Conservation (phyloP, 2,888 invertebrate species). For the Hipparchia semele region DNA sequence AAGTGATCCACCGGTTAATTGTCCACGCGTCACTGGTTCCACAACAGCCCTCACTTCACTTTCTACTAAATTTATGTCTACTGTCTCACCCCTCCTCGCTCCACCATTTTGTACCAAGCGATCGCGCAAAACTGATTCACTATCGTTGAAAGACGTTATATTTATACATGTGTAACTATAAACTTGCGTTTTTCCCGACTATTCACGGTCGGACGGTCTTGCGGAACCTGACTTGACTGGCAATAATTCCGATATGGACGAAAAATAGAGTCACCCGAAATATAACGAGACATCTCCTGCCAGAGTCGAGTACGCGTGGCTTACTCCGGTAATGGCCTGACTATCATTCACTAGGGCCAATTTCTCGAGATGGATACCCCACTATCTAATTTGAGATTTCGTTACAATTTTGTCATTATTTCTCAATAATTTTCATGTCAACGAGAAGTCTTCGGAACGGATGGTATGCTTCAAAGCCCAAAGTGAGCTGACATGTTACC, state of each 20-base stretch:
- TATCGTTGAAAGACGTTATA: conserved; percentile 69
- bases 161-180: conserved; percentile 78
- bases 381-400: conserved; percentile 60
- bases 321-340: conserved; percentile 67
- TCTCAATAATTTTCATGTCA: conserved; percentile 56
- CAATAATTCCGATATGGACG: conserved; percentile 68
- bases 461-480: conserved; percentile 13
- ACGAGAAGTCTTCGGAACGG: conserved; percentile 43
- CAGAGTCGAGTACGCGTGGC: conserved; percentile 58
- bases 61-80: conserved; percentile 50
- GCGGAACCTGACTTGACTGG: conserved; percentile 56
- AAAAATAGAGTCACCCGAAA: conserved; percentile 61
- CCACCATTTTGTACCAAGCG: conserved; percentile 78
- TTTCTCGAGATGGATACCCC: conserved; percentile 48
- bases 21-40: conserved; percentile 53
- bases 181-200: conserved; percentile 77
- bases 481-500: conserved; percentile 4
- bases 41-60: conserved; percentile 65
- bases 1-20: conserved; percentile 44
- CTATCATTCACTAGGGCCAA: conserved; percentile 30
- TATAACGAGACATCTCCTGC: conserved; percentile 55
- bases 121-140: conserved; percentile 80
- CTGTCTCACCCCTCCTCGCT: conserved; percentile 56
- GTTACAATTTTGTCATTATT: conserved; percentile 56
- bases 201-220: conserved; percentile 68